Conservation (phyloP, 2,888 invertebrate species). For the Kryphioiulus occultus region DNA sequence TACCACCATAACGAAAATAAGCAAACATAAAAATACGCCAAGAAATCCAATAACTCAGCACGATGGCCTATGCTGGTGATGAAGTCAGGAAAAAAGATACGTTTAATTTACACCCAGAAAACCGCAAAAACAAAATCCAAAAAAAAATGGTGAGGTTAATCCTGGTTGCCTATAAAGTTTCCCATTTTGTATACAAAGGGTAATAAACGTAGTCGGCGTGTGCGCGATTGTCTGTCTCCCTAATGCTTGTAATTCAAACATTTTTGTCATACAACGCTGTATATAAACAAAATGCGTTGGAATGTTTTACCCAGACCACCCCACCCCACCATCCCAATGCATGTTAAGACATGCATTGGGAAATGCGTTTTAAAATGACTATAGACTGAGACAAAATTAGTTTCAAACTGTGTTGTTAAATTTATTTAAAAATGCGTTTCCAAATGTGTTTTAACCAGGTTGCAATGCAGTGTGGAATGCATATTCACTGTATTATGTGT, state of each 20-base stretch:
- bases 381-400: no score
- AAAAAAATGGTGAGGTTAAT: background rate
- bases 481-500: no score
- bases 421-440: no score
- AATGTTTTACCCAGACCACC: conserved; percentile 1
- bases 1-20: conserved; percentile 1
- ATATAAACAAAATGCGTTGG: background rate
- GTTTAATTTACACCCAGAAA: background rate
- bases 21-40: background rate
- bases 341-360: no score
- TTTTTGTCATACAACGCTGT: conserved; percentile 1
- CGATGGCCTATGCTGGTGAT: background rate
- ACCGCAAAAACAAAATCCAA: background rate
- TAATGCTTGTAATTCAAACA: background rate
- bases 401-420: no score
- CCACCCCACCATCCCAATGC: no score
- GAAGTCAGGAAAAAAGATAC: background rate
- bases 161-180: background rate
- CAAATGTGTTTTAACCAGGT: no score
- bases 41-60: conserved; percentile 8
- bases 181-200: background rate
- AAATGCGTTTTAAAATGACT: no score
- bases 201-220: conserved; percentile 2
- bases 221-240: background rate
- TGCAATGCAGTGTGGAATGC: no score